Conservation (phyloP, 2,113 vertebrate species). For the Bos indicus region DNA sequence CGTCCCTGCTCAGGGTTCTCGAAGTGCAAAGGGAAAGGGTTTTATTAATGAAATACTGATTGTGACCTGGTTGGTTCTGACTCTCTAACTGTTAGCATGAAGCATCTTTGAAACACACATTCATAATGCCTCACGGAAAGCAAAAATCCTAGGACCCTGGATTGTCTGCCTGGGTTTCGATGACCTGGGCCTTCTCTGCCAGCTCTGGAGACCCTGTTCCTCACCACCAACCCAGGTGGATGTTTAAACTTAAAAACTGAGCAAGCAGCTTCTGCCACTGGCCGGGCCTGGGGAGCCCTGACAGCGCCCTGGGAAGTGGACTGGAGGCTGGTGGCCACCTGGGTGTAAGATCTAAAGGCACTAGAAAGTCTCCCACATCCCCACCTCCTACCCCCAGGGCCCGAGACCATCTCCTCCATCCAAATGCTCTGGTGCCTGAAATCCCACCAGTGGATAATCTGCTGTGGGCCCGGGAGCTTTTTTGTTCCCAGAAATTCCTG, state of each 20-base stretch:
- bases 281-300: neutral
- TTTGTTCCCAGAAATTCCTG: constrained; percentile 20
- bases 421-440: neutral
- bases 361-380: neutral
- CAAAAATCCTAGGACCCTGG: neutral
- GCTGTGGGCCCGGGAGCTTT: neutral
- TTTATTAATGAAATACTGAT: neutral
- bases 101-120: neutral
- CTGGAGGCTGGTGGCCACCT: neutral
- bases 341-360: neutral
- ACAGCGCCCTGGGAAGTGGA: neutral
- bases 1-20: neutral
- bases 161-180: neutral
- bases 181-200: neutral
- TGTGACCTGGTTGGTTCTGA: neutral
- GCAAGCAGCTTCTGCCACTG: neutral
- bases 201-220: neutral
- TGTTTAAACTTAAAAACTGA: neutral
- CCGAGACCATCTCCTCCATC: neutral
- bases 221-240: neutral
- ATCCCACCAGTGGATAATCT: neutral
- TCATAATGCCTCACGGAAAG: neutral
- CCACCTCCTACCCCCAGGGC: accelerated
- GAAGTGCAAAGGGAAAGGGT: neutral
- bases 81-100: neutral